Evolutionary conservation across 2,113 vertebrate genomes (phyloP).

Genomic region (Oreocharis arfaki): DNA sequence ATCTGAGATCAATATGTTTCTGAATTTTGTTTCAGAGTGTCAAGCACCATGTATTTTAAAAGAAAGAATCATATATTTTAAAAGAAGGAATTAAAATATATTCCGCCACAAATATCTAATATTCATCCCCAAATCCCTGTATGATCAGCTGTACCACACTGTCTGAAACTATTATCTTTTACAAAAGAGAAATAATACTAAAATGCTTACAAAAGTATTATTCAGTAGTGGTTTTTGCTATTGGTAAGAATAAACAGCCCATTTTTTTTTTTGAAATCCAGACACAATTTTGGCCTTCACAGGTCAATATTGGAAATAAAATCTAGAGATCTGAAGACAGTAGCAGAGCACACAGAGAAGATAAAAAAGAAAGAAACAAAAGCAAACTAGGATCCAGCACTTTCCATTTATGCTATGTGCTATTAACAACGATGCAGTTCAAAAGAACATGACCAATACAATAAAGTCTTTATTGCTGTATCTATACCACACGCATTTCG

Average conservation of each 20-base stretch:
- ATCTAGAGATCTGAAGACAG: not conserved
- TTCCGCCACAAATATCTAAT: not conserved
- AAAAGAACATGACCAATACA: not conserved
- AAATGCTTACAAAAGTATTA: not conserved
- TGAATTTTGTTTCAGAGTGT: not conserved
- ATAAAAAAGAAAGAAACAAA: not conserved
- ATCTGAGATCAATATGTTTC: not conserved
- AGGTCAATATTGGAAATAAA: not conserved
- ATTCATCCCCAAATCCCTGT: not conserved
- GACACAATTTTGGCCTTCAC: not conserved
- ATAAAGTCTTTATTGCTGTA: not conserved
- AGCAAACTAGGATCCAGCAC: not conserved
- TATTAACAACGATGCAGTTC: not conserved
- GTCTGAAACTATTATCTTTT: not conserved
- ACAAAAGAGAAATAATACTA: not conserved
- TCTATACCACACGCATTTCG: not conserved
- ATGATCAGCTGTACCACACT: not conserved
- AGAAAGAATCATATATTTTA: not conserved
- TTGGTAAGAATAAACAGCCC: not conserved
- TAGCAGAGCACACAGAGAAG: not conserved
- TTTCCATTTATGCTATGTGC: not conserved
- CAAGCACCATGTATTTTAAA: not conserved
- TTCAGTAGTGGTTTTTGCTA: not conserved
- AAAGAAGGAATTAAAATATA: not conserved
- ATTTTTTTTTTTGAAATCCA: not conserved